phyloP scores from a whole-genome alignment of 1,140 invertebrate species.

The Euura saliciscinereae region DNA sequence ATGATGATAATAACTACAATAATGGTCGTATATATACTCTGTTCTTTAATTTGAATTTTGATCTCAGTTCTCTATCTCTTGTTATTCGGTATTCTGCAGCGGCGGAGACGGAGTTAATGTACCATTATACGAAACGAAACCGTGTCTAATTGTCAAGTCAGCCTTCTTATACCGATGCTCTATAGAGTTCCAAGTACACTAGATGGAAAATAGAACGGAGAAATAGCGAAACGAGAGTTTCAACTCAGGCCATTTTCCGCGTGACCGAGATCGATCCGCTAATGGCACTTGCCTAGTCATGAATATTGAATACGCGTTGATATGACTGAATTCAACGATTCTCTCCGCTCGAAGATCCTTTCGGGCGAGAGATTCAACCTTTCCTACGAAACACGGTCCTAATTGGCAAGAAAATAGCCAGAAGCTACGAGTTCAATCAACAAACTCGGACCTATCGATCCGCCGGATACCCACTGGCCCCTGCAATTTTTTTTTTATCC shows the following conservation, averaged over 20 bases:
- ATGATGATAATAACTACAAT: too few relatives aligned
- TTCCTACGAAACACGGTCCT: background rate
- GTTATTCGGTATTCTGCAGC: too few relatives aligned
- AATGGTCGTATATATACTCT: too few relatives aligned
- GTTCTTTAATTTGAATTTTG: too few relatives aligned
- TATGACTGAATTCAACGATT: background rate
- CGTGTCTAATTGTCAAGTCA: too few relatives aligned
- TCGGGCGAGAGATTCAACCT: background rate
- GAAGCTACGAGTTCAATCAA: background rate
- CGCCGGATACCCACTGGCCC: too few relatives aligned
- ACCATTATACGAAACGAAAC: too few relatives aligned
- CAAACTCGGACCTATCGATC: background rate
- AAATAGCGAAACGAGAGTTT: background rate
- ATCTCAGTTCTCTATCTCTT: too few relatives aligned
- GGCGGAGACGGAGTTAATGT: background rate
- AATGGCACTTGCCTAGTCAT: constrained; percentile 2
- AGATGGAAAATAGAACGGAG: background rate
- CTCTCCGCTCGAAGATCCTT: background rate
- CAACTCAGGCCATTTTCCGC: background rate
- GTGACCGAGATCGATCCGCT: background rate
- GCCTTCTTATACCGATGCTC: too few relatives aligned
- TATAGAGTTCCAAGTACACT: background rate
- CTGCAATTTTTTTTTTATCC: too few relatives aligned
- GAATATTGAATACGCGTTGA: background rate
- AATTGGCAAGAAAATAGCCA: background rate